Conservation (phyloP, 2,888 invertebrate species). For the Dorcus hopei region DNA sequence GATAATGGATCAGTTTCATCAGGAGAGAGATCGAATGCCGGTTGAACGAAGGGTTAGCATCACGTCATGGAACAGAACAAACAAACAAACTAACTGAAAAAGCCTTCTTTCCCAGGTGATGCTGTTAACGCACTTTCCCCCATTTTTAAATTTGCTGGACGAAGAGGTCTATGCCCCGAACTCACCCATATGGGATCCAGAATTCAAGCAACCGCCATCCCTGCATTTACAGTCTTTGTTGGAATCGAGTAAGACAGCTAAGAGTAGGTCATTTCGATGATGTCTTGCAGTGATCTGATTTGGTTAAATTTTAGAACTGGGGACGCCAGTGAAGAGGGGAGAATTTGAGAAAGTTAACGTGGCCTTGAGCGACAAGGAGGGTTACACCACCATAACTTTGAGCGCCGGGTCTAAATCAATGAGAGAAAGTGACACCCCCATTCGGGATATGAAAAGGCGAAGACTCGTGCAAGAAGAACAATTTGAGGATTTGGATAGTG, state of each 20-base stretch:
- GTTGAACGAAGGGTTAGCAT: slow-evolving; percentile 68
- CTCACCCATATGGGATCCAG: slow-evolving; percentile 93
- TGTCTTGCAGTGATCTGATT: neutral
- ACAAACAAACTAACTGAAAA: neutral
- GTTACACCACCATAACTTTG: slow-evolving; percentile 65
- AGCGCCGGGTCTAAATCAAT: slow-evolving; percentile 54
- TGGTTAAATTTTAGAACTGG: slow-evolving; percentile 20
- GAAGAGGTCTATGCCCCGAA: slow-evolving; percentile 80
- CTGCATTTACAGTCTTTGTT: slow-evolving; percentile 62
- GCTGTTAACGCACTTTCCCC: slow-evolving; percentile 86
- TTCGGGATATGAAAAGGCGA: slow-evolving; percentile 48
- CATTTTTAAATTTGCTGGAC: slow-evolving; percentile 83
- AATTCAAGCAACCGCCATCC: slow-evolving; percentile 74
- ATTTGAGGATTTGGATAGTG: slow-evolving; percentile 72
- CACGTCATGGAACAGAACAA: neutral
- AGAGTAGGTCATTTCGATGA: slow-evolving; percentile 29
- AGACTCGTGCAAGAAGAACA: slow-evolving; percentile 49
- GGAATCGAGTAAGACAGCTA: slow-evolving; percentile 53
- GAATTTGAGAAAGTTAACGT: slow-evolving; percentile 64
- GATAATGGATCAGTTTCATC: slow-evolving; percentile 86
- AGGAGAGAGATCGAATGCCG: slow-evolving; percentile 85
- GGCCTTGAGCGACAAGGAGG: slow-evolving; percentile 62
- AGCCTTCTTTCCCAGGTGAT: slow-evolving; percentile 54
- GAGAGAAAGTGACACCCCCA: slow-evolving; percentile 28
- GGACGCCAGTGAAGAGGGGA: slow-evolving; percentile 46